These are phyloP conservation scores for Octonoba sinensis DNA, from an alignment of 2,888 invertebrate genomes.

Conservation along the genomic window DNA sequence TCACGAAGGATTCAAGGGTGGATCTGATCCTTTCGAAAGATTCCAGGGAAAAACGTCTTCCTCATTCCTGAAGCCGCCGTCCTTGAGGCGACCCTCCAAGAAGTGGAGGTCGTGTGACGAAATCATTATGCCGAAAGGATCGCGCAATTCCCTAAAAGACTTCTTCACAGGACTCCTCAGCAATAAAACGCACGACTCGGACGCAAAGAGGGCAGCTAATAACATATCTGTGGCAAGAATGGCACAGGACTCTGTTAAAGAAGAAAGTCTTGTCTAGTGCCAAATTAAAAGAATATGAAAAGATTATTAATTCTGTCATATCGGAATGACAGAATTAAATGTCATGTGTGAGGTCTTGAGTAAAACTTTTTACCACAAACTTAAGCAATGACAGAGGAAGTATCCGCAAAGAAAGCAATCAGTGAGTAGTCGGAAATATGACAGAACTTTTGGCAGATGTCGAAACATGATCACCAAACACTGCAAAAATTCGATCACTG, in stretches of 20 bases:
- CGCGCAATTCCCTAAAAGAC: slow-evolving; percentile 49
- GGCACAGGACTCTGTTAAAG: slow-evolving; percentile 25
- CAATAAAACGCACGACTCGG: slow-evolving; percentile 33
- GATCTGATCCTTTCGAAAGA: slow-evolving; percentile 39
- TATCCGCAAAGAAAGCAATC: too few species aligned
- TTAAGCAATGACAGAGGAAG: too few species aligned
- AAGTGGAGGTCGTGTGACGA: slow-evolving; percentile 63
- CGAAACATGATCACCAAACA: too few species aligned
- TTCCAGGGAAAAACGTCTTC: slow-evolving; percentile 12
- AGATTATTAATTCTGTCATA: too few species aligned
- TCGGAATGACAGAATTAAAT: too few species aligned
- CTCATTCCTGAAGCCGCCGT: slow-evolving; percentile 44
- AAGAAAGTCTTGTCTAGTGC: slow-evolving; percentile 51
- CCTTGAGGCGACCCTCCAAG: slow-evolving; percentile 55
- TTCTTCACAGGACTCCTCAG: slow-evolving; percentile 58
- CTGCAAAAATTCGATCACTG: too few species aligned
- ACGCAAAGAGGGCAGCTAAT: slow-evolving; percentile 25
- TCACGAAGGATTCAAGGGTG: slow-evolving; percentile 29
- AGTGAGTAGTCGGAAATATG: too few species aligned
- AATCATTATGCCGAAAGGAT: slow-evolving; percentile 51
- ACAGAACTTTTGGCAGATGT: too few species aligned
- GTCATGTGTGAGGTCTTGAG: too few species aligned
- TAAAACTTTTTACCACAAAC: too few species aligned
- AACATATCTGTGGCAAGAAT: slow-evolving; percentile 37
- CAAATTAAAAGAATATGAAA: not conserved